Evolutionary conservation across 2,888 invertebrate genomes (phyloP), one percentile per base, ranked within the genome.

Genomic region (Pharmacophagus antenor): DNA sequence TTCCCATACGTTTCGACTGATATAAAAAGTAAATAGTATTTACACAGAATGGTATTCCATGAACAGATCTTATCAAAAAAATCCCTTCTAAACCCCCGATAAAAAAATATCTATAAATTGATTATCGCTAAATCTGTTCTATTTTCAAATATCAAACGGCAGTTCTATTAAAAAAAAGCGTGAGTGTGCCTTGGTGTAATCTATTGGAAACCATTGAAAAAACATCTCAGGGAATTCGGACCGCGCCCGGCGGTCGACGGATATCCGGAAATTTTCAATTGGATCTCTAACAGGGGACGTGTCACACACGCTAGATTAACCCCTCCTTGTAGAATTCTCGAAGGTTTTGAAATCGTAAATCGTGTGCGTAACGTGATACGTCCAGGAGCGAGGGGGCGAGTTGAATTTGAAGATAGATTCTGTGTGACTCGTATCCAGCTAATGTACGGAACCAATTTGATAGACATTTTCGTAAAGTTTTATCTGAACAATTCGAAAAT

Each of bases 221-320:
- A 84, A 79, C 81, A 84, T 82, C 84, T 83, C 80, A 80, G 78
- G 76, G 76, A 77, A 78, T 77, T 71, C 73, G 62, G 37, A 23
- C 62, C 58, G 58, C 76, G 71, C 71, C 64, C 68, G 63, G 64
- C 65, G 63, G 74, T 67, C 67, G 72, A 70, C 69, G 65, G 69
- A 77, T 74, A 73, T 67, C 76, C 77, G 79, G 77, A 76, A 73
- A 76, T 82, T 85, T 85, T 84, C 85, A 88, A 88, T 88, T 82
- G 86, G 76, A 84, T 82, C 80, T 80, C 78, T 74, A 76, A 73
- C 74, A 70, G 71, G 75, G 72, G 79, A 76, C 79, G 74, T 77
- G 78, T 79, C 80, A 70, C 78, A 71, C 76, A 78, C 84, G 87
- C 70, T 82, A 87, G 81, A 88, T 88, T 89, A 87, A 73, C 72